Evolutionary conservation across 2,113 vertebrate genomes (phyloP), one percentile per base, ranked within the genome.

Genomic region (Stictonetta naevosa): DNA sequence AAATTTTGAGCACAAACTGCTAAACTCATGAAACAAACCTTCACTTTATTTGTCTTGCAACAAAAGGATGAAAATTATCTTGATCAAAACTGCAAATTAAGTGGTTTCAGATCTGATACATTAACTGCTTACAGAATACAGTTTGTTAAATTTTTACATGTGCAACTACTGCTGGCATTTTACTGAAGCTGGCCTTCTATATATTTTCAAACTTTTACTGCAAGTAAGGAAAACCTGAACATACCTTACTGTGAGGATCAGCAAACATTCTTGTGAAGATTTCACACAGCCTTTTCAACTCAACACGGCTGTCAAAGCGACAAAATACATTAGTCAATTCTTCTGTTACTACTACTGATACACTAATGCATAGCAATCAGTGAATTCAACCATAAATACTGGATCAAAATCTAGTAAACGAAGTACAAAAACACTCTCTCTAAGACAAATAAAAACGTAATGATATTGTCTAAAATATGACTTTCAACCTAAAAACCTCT

Each of bases 261-360:
- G 99, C 99, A 97, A 99, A 99, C 99, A 99, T 99, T 95, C 99
- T 98, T 44, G 99, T 99, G 98, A 99, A 99, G 98, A 99, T 99
- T 97, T 99, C 99, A 98, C 99, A 99, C 74, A 99, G 98, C 84
- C 99, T 98, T 98, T 99, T 99, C 97, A 99, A 97, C 96, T 99
- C 99, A 86, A 99, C 99, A 77, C 99, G 99, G 96, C 99, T 99
- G 98, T 67, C 93, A 96, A 97, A 97, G 92, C 46, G 88, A 98
- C 52, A 94, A 95, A 95, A 77, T 1, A 80, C 2, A 23, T n/a
- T 73, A 91, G 92, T 97, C 87, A 98, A 59, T n/a, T 81, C 56
- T 34, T 11, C 10, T 48, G 31, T 7, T 23, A 44, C 13, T 7
- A 58, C 29, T 36, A 17, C 6, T 2, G 0, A 3, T 68, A 77